Base-by-base conservation (phyloP, 2,797 vertebrate genomes). In the Peromyscus aztecus region DNA sequence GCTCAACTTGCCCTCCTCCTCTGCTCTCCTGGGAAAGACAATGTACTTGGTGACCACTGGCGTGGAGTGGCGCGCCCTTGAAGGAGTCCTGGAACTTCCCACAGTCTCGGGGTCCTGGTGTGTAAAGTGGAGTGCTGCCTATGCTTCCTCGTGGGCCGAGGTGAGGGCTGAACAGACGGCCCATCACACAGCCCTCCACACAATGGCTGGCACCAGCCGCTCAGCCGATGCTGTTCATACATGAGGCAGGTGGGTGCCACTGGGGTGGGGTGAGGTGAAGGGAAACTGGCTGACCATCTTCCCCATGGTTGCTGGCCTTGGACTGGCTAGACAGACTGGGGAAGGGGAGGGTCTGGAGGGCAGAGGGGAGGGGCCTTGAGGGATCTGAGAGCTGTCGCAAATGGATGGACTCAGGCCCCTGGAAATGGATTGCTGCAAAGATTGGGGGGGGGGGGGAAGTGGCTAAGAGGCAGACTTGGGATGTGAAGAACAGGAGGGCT, bases 61-160 rank as follows among this genome's bases (percentile, higher is more conserved):
- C 10, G 17, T 65, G 43, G 14, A 55, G 34, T 34, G 23, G 37
- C 52, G 59, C n/a, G 85, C 90, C 55, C 40, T 65, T 52, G 34
- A 63, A 19, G 2, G 2, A 27, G 37, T 91, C 40, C 37, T 88
- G 23, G 5, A 59, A 34, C 19, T 77, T 91, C 52, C 37, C 21
- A 3, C 69, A 17, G 23, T 55, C 71, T 93, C 67, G 16, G 46
- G 19, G 19, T 86, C 46, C 90, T 55, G 6, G 7, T 83, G 84
- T 94, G 0, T 57, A 76, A 46, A 92, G 67, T 67, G 63, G 90
- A n/a, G 2, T 23, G 7, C 5, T 16, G 16, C 10, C 6, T 23
- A 21, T 0, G 14, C n/a, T 40, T 75, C 1, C 29, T 37, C 78
- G 0, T 0, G 29, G 49, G 75, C 0, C 23, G 23, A 4, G 46